Base-by-base conservation (phyloP, 2,888 invertebrate species). In the Drosophila colorata region DNA sequence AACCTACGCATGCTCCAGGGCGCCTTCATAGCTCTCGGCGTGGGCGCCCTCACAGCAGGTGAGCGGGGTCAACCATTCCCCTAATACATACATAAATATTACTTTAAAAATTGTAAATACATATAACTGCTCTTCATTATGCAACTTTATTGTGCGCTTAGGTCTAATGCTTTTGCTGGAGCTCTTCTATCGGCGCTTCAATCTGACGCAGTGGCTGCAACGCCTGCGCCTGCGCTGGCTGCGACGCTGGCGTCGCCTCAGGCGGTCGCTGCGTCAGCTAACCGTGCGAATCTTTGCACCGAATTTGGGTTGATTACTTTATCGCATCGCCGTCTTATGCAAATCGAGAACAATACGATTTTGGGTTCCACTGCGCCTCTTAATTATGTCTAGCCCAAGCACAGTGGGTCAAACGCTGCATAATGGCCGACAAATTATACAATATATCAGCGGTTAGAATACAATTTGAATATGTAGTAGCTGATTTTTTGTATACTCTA, bases 1-100 rank as follows among this genome's bases (percentile, higher is more conserved):
- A 95, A 94, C 51, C 92, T 96, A 59, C 94, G 94, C 82, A 96
- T 95, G 95, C 90, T 96, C 0, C 95, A 95, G 69, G 96, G 96
- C 4, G 95, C 95, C 5, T 96, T 96, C 90, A 95, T 95, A 88
- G 93, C 95, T 38, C 93, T 96, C 7, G 92, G 94, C 8, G 93
- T 95, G 47, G 96, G 96, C 23, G 93, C 94, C 85, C 87, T 93
- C 8, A 86, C 94, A 46, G 94, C 95, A 86, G 89, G 92, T 92
- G 47, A 70, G 70, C 55, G 23, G 44, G 16, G 28, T 31, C 13
- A 18, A 16, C 9, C 8, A 9, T 28, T 28, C 9, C 8, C 28
- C 28, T 9, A 28, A 9, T 9, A 28, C 28, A 28, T 9, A 28
- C 2, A 25, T 2, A 25, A 7, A 28, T 1, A 28, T 9, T 28